Evolutionary conservation across 2,888 invertebrate species (phyloP).

Genomic region (Tenthredo mesomela): DNA sequence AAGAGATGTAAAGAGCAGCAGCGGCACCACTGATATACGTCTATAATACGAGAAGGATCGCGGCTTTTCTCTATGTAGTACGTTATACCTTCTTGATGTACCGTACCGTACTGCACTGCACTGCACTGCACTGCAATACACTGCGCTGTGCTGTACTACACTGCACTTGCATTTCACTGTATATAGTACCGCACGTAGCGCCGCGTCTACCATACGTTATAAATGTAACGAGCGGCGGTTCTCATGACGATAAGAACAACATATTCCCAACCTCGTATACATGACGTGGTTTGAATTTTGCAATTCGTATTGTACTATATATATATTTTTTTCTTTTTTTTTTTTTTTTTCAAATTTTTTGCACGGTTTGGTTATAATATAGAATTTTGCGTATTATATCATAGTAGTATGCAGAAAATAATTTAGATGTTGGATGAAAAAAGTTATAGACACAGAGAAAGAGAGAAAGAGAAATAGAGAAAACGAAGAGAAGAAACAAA

Average conservation of each 20-base stretch:
- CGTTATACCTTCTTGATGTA: not conserved
- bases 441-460: too few relatives aligned
- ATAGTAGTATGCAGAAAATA: too few relatives aligned
- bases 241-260: constrained; percentile 45
- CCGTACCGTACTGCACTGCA: not conserved
- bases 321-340: not conserved
- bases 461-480: too few relatives aligned
- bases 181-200: not conserved
- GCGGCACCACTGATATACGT: not conserved
- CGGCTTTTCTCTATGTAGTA: not conserved
- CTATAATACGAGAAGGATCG: not conserved
- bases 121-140: too few relatives aligned
- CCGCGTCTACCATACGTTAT: not conserved
- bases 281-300: constrained; percentile 32
- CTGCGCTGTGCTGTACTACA: not conserved
- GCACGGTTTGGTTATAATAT: too few relatives aligned
- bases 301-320: not conserved
- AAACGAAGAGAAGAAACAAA: too few relatives aligned
- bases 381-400: too few relatives aligned
- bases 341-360: not conserved
- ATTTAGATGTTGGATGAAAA: too few relatives aligned
- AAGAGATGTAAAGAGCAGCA: not conserved
- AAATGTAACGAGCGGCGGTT: not conserved
- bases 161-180: not conserved
- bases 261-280: not conserved